Evolutionary conservation across 1,140 invertebrate genomes (phyloP), one percentile per base, ranked within the genome.

Genomic region (Leucophenga varia): DNA sequence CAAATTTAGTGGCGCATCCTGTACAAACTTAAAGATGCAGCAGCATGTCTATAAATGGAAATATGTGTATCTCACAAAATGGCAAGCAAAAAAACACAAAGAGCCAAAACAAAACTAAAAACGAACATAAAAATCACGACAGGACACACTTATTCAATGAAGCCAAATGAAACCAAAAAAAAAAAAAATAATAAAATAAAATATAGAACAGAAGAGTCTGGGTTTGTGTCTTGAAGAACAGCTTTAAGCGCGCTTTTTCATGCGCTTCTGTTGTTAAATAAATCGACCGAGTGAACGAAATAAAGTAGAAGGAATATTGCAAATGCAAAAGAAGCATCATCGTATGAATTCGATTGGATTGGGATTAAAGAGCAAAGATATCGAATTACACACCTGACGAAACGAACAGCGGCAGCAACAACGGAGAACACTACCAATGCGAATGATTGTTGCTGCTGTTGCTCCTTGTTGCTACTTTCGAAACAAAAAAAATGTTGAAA

Each of bases 341-440:
- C 22, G 22, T 6, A 25, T 25, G 22, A 10, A 25, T 25, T 25
- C 22, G 56, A 59, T 59, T 59, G 56, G 46, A 40, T 53, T 59
- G 59, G 63, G 63, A 67, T 67, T 67, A 67, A 67, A 63, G 64
- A 67, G 59, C 63, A 69, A 64, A 72, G 64, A 72, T 72, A 72
- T 72, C 69, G 61, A 69, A 72, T 72, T 72, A 72, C 69, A 69
- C 69, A 72, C 69, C 64, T 72, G 69, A 72, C 63, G 59, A 67
- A 59, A 48, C 47, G 38, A 46, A 45, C 31, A 31, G 45, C 43
- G 37, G 37, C 22, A 35, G 28, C 34, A 28, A 42, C 22, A 49
- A 43, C 47, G 12, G 35, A 43, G 43, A 49, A 31, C 32, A 30
- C n/a, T n/a, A n/a, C n/a, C n/a, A n/a, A n/a, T n/a, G 21, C 13